Evolutionary conservation across 2,113 vertebrate genomes (phyloP).

Genomic region (Gymnobelideus leadbeateri): DNA sequence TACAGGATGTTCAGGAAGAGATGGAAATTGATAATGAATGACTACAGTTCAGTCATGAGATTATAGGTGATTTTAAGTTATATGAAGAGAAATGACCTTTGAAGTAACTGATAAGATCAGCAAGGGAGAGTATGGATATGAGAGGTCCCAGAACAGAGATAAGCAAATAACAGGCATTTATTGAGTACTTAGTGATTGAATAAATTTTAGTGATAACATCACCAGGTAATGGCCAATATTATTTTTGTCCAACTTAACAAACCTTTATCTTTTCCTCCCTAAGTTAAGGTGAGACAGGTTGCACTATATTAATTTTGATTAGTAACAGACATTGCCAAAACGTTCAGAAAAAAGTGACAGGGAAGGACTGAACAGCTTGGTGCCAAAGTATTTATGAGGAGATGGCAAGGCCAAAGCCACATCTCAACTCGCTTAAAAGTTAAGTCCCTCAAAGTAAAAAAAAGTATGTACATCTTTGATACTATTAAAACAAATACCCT

Average conservation of each 20-base stretch:
- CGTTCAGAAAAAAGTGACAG: background rate
- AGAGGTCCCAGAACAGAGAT: background rate
- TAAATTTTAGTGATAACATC: background rate
- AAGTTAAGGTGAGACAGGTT: conserved; percentile 23
- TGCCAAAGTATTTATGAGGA: conserved; percentile 33
- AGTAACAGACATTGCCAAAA: conserved; percentile 39
- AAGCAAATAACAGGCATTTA: background rate
- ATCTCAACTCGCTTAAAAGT: conserved; percentile 4
- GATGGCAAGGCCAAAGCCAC: conserved; percentile 15
- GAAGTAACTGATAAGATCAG: background rate
- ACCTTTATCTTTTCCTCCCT: conserved; percentile 15
- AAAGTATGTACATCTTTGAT: conserved; percentile 16
- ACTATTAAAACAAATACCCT: background rate
- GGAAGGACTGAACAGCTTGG: background rate
- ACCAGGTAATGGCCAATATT: background rate
- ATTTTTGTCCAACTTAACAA: background rate
- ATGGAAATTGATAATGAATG: background rate
- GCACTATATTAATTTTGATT: conserved; percentile 28
- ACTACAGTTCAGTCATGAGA: background rate
- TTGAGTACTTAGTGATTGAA: background rate
- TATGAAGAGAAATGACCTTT: background rate
- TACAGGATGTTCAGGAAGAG: background rate
- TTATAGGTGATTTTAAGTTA: background rate
- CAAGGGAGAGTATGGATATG: background rate
- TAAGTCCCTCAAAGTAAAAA: conserved; percentile 14